Evolutionary conservation across 1,140 invertebrate species (phyloP), one percentile per base, ranked within the genome.

Genomic region (Ruditapes philippinarum): DNA sequence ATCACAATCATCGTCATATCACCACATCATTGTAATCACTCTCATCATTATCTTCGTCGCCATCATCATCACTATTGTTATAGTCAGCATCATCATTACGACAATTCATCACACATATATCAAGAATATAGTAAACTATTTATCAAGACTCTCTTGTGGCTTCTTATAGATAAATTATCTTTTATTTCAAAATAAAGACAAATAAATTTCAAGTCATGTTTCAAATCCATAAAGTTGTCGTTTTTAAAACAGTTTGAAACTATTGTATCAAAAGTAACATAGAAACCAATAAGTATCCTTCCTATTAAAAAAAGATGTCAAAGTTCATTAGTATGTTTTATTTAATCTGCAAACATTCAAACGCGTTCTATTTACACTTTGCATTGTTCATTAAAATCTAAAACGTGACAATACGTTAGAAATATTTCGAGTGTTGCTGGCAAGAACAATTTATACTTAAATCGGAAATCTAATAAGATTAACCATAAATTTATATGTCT

Each of bases 371-470:
- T 62, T 62, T 62, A 62, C 57, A 62, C 57, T 28, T 28, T 62
- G 14, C 28, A 62, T 62, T 62, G 57, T 62, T 25, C 57, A 62
- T 28, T 28, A 62, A 57, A 62, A 62, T 62, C 57, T n/a, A 62
- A 62, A 62, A 62, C 57, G 57, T 62, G 57, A 62, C 57, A 28
- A 62, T 62, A 62, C 57, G 57, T 62, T 5, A n/a, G 28, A 62
- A 9, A n/a, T 28, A 5, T n/a, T 28, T 28, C 57, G 28, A 28
- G 19, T 62, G 9, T 28, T 62, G 57, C 28, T 62, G 28, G 25
- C 57, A 4, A 3, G 25, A 25, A 62, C 28, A 62, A 62, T 62
- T 62, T 62, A 62, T 7, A 25, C n/a, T 62, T 62, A 62, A 62
- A 14, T 62, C 57, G 28, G 14, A 62, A 62, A 62, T 62, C 28